Conservation (phyloP, 2,113 vertebrate species). For the Rattus rattus region DNA sequence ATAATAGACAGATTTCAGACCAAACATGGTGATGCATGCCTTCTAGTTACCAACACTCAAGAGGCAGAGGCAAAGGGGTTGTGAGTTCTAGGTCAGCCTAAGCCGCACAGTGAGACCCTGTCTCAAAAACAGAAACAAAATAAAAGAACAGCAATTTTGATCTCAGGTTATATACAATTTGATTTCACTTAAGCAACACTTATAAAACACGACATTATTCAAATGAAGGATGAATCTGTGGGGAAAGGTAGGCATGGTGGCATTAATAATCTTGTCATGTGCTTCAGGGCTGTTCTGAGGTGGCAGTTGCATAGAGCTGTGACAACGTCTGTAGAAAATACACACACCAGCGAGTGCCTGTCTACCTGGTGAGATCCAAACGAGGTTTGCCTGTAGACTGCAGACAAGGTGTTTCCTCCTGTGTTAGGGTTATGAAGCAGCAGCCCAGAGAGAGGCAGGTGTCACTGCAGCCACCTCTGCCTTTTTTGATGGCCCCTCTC, state of each 20-base stretch:
- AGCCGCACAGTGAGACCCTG: background rate
- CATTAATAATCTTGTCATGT: background rate
- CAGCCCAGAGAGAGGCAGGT: fast-evolving
- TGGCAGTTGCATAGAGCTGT: background rate
- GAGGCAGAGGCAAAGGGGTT: background rate
- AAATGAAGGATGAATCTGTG: background rate
- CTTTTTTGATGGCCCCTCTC: background rate
- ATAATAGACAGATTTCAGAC: background rate
- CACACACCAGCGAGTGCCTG: fast-evolving
- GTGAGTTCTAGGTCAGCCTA: background rate
- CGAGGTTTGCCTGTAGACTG: background rate
- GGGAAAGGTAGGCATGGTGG: background rate
- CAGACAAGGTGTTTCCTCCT: too few relatives aligned
- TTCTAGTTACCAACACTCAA: background rate
- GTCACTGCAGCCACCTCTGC: fast-evolving
- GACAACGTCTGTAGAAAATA: background rate
- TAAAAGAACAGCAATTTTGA: background rate
- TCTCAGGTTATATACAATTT: background rate
- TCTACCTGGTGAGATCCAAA: background rate
- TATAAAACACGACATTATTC: background rate
- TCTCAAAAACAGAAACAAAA: background rate
- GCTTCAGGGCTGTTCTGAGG: background rate
- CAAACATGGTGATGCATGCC: background rate
- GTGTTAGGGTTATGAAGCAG: background rate
- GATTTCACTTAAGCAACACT: background rate